phyloP scores from a whole-genome alignment of 2,797 vertebrate species.

The Delichon dasypus region DNA sequence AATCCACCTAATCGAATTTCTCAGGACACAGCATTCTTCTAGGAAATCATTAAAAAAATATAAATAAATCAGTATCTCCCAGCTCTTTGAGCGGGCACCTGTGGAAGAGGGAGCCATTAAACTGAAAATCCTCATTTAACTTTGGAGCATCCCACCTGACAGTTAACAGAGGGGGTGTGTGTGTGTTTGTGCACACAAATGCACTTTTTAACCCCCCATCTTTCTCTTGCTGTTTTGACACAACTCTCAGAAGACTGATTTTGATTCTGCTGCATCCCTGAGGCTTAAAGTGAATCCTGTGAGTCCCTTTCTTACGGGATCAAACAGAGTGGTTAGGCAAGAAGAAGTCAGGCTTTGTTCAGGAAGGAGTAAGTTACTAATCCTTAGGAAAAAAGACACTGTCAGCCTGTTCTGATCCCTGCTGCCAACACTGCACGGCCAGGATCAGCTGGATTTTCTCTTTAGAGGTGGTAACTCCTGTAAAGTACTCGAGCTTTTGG shows the following conservation, averaged over 20 bases:
- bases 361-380: background rate
- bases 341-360: background rate
- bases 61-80: background rate
- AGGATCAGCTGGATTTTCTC: background rate
- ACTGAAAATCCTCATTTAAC: background rate
- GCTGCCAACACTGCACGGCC: background rate
- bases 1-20: conserved; percentile 13
- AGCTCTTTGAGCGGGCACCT: background rate
- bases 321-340: background rate
- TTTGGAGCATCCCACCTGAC: background rate
- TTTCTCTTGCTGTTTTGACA: background rate
- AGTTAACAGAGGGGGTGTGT: background rate
- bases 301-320: background rate
- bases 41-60: background rate
- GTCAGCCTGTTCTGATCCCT: background rate
- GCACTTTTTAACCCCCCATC: background rate
- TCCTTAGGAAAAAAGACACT: background rate
- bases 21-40: background rate
- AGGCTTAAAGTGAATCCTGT: background rate
- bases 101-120: background rate
- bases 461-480: background rate
- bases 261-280: background rate
- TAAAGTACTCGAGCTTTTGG: background rate
- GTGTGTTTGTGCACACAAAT: background rate
- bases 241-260: conserved; percentile 1